Evolutionary conservation across 2,888 invertebrate genomes (phyloP).

Genomic region (Melolontha melolontha): DNA sequence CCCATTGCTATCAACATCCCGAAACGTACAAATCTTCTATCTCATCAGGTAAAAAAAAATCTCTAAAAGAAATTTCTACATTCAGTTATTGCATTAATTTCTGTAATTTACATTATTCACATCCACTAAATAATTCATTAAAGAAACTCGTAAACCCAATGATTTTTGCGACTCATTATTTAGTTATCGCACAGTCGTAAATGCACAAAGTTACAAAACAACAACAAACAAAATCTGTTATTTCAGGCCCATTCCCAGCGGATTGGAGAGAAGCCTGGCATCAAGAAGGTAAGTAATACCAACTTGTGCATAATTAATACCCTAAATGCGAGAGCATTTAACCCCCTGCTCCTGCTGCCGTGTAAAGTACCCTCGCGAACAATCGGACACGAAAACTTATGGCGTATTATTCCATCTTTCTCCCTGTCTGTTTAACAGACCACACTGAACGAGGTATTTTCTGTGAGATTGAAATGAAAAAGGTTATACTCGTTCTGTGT

Average conservation of each 20-base stretch:
- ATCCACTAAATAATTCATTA: constrained; percentile 7
- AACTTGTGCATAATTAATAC: constrained; percentile 43
- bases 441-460: constrained; percentile 49
- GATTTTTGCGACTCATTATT: constrained; percentile 27
- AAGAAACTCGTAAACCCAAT: not conserved
- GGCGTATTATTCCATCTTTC: constrained; percentile 35
- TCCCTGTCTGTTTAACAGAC: constrained; percentile 21
- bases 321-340: constrained; percentile 54
- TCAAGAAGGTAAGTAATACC: constrained; percentile 66
- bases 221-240: constrained; percentile 45
- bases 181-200: constrained; percentile 29
- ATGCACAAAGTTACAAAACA: constrained; percentile 37
- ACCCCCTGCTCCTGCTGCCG: constrained; percentile 53
- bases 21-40: constrained; percentile 60
- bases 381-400: constrained; percentile 20
- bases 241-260: constrained; percentile 63
- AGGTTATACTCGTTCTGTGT: constrained; percentile 48
- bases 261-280: constrained; percentile 66
- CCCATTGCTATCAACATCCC: constrained; percentile 57
- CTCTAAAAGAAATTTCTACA: not conserved
- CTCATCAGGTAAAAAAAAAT: constrained; percentile 53
- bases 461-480: constrained; percentile 51
- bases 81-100: not conserved
- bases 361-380: constrained; percentile 51
- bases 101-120: constrained; percentile 7